Evolutionary conservation across 2,113 vertebrate genomes (phyloP).

Genomic region (Anhinga rufa): DNA sequence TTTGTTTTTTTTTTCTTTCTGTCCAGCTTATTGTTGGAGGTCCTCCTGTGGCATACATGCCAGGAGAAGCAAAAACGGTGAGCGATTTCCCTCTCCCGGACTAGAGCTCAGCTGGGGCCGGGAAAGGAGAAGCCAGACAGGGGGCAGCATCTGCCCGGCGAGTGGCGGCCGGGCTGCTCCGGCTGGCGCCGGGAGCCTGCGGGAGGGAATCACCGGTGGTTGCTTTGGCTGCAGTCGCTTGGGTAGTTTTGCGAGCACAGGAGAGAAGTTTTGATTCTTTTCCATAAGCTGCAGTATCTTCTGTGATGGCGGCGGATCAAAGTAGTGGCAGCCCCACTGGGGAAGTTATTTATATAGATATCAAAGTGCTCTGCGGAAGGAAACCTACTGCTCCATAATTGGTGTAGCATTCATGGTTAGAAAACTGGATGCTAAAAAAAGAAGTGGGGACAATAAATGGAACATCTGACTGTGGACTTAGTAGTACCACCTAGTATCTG

Average conservation of each 20-base stretch:
- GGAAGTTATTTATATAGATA: background rate
- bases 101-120: background rate
- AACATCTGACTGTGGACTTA: background rate
- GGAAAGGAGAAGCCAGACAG: background rate
- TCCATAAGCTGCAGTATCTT: background rate
- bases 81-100: background rate
- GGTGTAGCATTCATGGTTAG: background rate
- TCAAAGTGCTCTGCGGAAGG: background rate
- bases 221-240: background rate
- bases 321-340: background rate
- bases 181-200: background rate
- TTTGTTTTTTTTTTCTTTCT: fast-evolving
- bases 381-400: background rate
- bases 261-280: background rate
- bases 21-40: background rate
- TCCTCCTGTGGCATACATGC: background rate
- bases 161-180: background rate
- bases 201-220: no score
- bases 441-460: background rate
- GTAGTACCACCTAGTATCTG: background rate
- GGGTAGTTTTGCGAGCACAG: background rate
- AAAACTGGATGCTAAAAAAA: background rate
- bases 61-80: background rate
- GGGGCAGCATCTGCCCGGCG: background rate
- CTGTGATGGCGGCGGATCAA: background rate